phyloP scores from a whole-genome alignment of 2,888 invertebrate species.

The Alentia gelatinosa region DNA sequence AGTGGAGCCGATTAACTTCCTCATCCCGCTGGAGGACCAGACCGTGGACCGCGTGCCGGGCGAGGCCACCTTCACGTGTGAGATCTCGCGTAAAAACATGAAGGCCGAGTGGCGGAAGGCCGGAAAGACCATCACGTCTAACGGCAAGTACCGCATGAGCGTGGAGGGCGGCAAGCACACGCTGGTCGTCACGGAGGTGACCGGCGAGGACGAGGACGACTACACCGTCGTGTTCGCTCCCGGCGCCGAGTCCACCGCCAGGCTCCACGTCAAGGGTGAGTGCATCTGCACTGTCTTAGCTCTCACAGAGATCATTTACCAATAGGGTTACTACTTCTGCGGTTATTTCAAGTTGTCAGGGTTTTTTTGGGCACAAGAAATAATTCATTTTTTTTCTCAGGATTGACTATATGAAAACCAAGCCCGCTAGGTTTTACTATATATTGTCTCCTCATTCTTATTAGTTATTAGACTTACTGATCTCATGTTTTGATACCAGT shows the following conservation, averaged over 20 bases:
- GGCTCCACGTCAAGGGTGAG: constrained; percentile 54
- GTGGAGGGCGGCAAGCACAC: constrained; percentile 57
- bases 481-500: too few relatives aligned
- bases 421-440: too few relatives aligned
- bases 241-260: constrained; percentile 55
- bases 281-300: too few relatives aligned
- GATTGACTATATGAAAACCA: too few relatives aligned
- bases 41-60: constrained; percentile 81
- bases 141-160: constrained; percentile 61
- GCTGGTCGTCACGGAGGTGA: constrained; percentile 62
- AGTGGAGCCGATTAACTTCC: constrained; percentile 73
- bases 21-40: constrained; percentile 74
- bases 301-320: too few relatives aligned
- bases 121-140: constrained; percentile 60
- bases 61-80: constrained; percentile 86
- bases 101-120: constrained; percentile 89
- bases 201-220: constrained; percentile 63
- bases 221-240: constrained; percentile 61
- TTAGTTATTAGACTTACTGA: too few relatives aligned
- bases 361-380: too few relatives aligned
- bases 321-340: too few relatives aligned
- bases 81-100: constrained; percentile 89
- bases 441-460: too few relatives aligned
- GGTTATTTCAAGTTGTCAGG: too few relatives aligned
- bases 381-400: too few relatives aligned